Conservation (phyloP, 2,113 vertebrate genomes). For the Falco punctatus region DNA sequence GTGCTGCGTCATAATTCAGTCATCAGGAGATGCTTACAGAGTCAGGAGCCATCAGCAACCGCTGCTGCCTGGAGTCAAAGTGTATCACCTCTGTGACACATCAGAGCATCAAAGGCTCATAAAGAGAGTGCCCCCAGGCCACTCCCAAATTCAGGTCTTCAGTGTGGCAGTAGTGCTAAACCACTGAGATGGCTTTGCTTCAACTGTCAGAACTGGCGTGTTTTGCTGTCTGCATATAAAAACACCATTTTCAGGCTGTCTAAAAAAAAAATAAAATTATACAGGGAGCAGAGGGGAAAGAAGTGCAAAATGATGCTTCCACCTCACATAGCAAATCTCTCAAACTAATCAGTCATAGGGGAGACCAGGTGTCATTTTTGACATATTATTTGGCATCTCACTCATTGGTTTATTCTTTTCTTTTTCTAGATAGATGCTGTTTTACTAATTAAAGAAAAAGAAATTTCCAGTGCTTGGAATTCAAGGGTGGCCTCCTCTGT, state of each 20-base stretch:
- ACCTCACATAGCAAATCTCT: slow-evolving; percentile 68
- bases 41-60: slow-evolving; percentile 14
- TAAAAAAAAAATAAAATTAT: background rate
- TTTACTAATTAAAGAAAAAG: slow-evolving; percentile 77
- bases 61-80: slow-evolving; percentile 37
- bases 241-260: slow-evolving; percentile 54
- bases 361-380: slow-evolving; percentile 76
- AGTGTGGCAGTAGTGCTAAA: slow-evolving; percentile 28
- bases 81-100: slow-evolving; percentile 60
- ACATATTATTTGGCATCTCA: slow-evolving; percentile 74
- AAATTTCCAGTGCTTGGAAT: slow-evolving; percentile 62
- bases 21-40: slow-evolving; percentile 32
- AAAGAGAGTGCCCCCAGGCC: slow-evolving; percentile 63
- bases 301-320: slow-evolving; percentile 39
- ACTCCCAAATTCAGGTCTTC: slow-evolving; percentile 58
- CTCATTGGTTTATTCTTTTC: slow-evolving; percentile 51
- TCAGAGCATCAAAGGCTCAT: slow-evolving; percentile 54
- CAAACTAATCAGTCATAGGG: slow-evolving; percentile 74
- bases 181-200: slow-evolving; percentile 46
- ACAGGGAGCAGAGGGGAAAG: background rate
- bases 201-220: slow-evolving; percentile 57
- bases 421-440: slow-evolving; percentile 47
- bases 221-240: slow-evolving; percentile 56
- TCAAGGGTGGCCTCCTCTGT: slow-evolving; percentile 50
- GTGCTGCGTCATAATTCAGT: slow-evolving; percentile 50